phyloP scores from a whole-genome alignment of 2,113 vertebrate genomes.

The Leuciscus idus region DNA sequence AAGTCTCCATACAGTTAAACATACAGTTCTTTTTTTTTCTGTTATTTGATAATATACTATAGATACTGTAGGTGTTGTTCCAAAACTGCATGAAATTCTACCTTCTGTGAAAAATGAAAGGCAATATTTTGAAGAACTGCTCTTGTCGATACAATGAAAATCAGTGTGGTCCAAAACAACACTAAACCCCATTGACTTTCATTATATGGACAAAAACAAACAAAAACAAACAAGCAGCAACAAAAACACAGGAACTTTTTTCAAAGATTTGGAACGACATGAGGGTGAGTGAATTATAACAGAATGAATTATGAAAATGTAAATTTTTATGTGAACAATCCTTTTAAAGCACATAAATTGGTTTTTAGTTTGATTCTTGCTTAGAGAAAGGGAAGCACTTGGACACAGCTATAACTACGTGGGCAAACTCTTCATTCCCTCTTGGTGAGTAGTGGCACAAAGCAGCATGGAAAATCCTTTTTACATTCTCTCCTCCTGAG shows the following conservation, averaged over 20 bases:
- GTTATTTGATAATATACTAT: not conserved
- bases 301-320: not conserved
- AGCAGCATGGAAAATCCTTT: constrained; percentile 60
- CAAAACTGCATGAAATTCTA: not conserved
- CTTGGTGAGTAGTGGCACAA: constrained; percentile 43
- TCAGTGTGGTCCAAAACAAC: not conserved
- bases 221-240: no score
- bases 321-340: not conserved
- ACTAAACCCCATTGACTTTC: no score
- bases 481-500: constrained; percentile 13
- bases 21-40: not conserved
- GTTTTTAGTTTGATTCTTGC: not conserved
- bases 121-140: not conserved
- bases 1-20: not conserved
- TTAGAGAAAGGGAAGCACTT: constrained; percentile 16
- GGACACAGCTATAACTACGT: constrained; percentile 25
- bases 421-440: constrained; percentile 51
- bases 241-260: no score
- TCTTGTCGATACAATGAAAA: not conserved
- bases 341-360: not conserved
- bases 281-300: not conserved
- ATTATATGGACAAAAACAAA: no score
- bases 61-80: not conserved
- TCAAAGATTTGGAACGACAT: not conserved
- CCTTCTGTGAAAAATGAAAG: not conserved